phyloP scores from a whole-genome alignment of 2,888 invertebrate genomes.

The Cordilura impudica region DNA sequence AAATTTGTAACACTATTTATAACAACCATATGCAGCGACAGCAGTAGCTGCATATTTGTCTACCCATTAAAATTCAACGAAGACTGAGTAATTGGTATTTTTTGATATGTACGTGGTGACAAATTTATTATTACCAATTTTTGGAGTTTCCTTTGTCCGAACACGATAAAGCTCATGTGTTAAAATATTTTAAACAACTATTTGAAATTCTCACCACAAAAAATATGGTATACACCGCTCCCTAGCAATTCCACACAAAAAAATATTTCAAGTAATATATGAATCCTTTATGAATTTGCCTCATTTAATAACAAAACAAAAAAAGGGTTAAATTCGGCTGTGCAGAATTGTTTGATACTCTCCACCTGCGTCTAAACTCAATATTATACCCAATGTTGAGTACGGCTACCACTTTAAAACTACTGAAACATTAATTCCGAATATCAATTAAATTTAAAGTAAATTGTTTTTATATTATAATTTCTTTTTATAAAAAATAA shows the following conservation, averaged over 20 bases:
- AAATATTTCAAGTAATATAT: too few species aligned
- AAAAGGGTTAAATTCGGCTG: too few species aligned
- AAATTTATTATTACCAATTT: slow-evolving; percentile 27
- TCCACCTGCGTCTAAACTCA: too few species aligned
- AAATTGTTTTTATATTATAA: too few species aligned
- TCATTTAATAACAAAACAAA: too few species aligned
- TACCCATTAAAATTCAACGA: slow-evolving; percentile 2
- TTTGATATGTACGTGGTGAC: slow-evolving; percentile 21
- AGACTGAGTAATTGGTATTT: slow-evolving; percentile 8
- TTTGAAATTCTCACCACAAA: slow-evolving; percentile 2
- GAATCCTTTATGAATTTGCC: too few species aligned
- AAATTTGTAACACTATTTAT: background rate
- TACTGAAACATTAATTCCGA: too few species aligned
- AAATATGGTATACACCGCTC: background rate
- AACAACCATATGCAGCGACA: background rate
- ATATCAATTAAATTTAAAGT: too few species aligned
- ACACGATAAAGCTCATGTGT: slow-evolving; percentile 30
- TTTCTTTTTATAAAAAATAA: too few species aligned
- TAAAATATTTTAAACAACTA: slow-evolving; percentile 30
- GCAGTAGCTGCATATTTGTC: slow-evolving; percentile 8
- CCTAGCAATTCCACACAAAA: background rate
- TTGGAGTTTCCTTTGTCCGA: slow-evolving; percentile 31
- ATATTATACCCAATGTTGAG: too few species aligned
- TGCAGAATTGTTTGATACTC: too few species aligned
- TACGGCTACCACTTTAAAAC: too few species aligned